Evolutionary conservation across 1,140 invertebrate species (phyloP).

Genomic region (Tetragnatha versicolor): DNA sequence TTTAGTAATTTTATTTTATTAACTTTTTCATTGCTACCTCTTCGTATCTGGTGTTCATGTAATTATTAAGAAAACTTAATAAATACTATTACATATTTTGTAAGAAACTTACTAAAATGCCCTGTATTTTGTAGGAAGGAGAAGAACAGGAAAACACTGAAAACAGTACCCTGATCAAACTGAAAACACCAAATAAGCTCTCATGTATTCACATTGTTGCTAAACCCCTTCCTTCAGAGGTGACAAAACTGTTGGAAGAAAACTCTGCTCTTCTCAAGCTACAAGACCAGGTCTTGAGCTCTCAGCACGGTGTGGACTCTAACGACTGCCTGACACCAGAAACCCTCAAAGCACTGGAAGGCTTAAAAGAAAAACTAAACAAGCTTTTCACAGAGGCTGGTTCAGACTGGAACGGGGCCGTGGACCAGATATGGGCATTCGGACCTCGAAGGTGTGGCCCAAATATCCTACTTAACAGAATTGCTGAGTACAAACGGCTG

Average conservation of each 20-base stretch:
- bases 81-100: too few species aligned
- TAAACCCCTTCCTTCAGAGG: constrained; percentile 77
- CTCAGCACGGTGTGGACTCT: constrained; percentile 29
- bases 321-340: constrained; percentile 37
- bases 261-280: constrained; percentile 71
- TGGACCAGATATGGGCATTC: constrained; percentile 86
- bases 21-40: too few species aligned
- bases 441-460: constrained; percentile 88
- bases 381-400: constrained; percentile 71
- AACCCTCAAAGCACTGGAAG: constrained; percentile 58
- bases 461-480: constrained; percentile 85
- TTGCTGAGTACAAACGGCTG: constrained; percentile 60
- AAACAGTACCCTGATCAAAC: constrained; percentile 66
- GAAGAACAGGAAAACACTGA: neutral
- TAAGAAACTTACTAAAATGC: too few species aligned
- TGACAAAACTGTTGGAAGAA: constrained; percentile 75
- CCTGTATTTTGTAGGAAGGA: constrained; percentile 12
- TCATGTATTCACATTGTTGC: constrained; percentile 79
- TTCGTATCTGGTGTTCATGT: too few species aligned
- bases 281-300: constrained; percentile 64
- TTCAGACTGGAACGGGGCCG: constrained; percentile 68
- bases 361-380: constrained; percentile 73
- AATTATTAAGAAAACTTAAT: too few species aligned
- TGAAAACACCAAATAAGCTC: constrained; percentile 76
- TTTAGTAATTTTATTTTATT: too few species aligned